phyloP scores from a whole-genome alignment of 2,888 invertebrate genomes.

The Antheraea assamensis region DNA sequence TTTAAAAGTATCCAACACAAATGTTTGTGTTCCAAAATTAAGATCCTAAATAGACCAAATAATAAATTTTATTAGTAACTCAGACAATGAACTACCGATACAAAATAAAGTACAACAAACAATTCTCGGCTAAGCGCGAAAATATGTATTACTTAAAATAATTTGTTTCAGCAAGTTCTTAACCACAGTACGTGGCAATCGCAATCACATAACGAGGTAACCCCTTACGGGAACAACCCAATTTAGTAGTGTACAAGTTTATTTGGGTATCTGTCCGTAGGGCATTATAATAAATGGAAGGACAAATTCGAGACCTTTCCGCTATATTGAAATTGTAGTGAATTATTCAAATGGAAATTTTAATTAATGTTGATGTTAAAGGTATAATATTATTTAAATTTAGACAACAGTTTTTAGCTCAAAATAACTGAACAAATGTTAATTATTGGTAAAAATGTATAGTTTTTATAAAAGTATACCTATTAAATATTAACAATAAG shows the following conservation, averaged over 20 bases:
- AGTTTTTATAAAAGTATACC: no score
- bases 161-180: slow-evolving; percentile 20
- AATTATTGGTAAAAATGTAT: slow-evolving; percentile 13
- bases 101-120: background rate
- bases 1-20: no score
- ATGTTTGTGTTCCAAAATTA: background rate
- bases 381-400: slow-evolving; percentile 18
- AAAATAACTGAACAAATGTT: background rate
- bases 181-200: slow-evolving; percentile 53
- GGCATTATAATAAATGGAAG: slow-evolving; percentile 71
- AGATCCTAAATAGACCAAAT: background rate
- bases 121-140: background rate
- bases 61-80: background rate
- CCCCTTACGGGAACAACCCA: slow-evolving; percentile 71
- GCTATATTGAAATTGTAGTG: slow-evolving; percentile 66
- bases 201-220: slow-evolving; percentile 69
- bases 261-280: slow-evolving; percentile 71
- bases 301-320: slow-evolving; percentile 67
- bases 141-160: slow-evolving; percentile 15
- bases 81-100: background rate
- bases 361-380: slow-evolving; percentile 42
- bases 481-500: no score
- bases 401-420: background rate
- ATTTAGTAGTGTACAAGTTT: slow-evolving; percentile 77
- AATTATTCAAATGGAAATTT: slow-evolving; percentile 49